Evolutionary conservation across 2,888 invertebrate species (phyloP), one percentile per base, ranked within the genome.

Genomic region (Plebejus anna): DNA sequence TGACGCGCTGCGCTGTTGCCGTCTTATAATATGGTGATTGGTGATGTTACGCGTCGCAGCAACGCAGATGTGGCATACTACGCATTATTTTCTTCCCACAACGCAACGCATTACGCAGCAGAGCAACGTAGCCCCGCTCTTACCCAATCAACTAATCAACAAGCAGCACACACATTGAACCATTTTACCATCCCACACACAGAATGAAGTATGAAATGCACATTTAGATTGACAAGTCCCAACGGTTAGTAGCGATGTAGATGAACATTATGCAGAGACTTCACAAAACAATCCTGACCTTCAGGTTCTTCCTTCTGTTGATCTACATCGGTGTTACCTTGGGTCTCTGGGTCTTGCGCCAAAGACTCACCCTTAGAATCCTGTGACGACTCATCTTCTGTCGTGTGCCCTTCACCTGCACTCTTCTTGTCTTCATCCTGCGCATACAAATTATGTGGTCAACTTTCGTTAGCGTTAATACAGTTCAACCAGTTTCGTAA

Each of bases 371-470:
- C 94, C 90, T 94, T 94, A 47, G 94, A 94, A 87, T 94, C 94
- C 86, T 94, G 94, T 28, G 94, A 94, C 75, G 94, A 94, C 82
- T 94, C 94, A 79, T 94, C 94, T 85, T 94, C 94, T 79, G 94
- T 94, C 1, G 94, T 91, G 78, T 92, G 92, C 7, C 93, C 93
- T 6, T 93, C 94, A 0, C 92, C 93, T 55, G 90, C 87, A 7
- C 86, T 88, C 84, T 94, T 94, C 87, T 94, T 94, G 85, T 94
- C 94, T 87, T 94, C 94, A 92, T 94, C 94, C 94, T 94, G 83
- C 11, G 76, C 75, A 80, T 3, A 79, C 28, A 76, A 32, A 75
- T 32, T 47, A 61, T 28, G 13, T 4, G 11, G 13, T 38, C 4
- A 47, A 72, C 7, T 47, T 55, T 16, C 55, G 55, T 55, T 22